phyloP scores from a whole-genome alignment of 2,888 invertebrate genomes.

The Mesoligia furuncula region DNA sequence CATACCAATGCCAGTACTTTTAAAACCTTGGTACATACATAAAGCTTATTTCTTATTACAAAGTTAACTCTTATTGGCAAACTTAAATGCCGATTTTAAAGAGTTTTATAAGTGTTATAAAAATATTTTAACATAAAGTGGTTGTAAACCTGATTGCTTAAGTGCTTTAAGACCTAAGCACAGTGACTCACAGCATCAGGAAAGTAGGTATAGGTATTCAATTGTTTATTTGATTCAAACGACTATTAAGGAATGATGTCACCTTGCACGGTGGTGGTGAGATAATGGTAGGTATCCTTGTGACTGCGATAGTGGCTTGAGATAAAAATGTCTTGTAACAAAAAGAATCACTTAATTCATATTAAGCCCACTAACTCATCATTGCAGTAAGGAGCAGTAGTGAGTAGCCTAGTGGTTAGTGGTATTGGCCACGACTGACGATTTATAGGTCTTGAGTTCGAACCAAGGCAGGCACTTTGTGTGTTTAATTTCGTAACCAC shows the following conservation, averaged over 20 bases:
- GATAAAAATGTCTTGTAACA: background rate
- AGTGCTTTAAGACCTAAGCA: constrained; percentile 21
- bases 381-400: too few relatives aligned
- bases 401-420: too few relatives aligned
- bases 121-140: constrained; percentile 35
- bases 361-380: background rate
- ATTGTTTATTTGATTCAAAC: constrained; percentile 43
- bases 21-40: background rate
- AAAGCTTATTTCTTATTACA: background rate
- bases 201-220: constrained; percentile 34
- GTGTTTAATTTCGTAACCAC: too few relatives aligned
- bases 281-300: constrained; percentile 14
- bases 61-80: constrained; percentile 15
- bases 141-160: constrained; percentile 30
- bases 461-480: too few relatives aligned
- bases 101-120: constrained; percentile 26
- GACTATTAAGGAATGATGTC: constrained; percentile 41
- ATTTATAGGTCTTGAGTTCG: too few relatives aligned
- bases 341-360: background rate
- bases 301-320: background rate
- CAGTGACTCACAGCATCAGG: constrained; percentile 23
- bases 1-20: background rate
- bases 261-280: constrained; percentile 22
- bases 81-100: constrained; percentile 1
- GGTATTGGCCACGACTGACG: too few relatives aligned